Conservation (phyloP, 2,888 invertebrate species). For the Cylindroiulus punctatus region DNA sequence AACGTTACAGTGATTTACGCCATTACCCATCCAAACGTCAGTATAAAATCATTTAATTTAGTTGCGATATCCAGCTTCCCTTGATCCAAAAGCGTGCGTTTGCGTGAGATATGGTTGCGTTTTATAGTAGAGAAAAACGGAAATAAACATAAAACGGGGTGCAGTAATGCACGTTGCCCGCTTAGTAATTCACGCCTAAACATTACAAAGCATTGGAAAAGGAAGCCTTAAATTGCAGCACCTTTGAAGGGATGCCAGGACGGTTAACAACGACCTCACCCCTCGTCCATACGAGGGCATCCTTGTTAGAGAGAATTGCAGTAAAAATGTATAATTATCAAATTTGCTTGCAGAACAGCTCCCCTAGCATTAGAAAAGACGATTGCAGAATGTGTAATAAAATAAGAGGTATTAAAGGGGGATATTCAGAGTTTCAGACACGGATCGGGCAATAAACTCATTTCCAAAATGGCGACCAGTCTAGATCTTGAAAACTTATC, state of each 20-base stretch:
- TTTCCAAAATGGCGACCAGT: background rate
- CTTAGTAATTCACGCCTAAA: constrained; percentile 28
- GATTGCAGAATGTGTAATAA: background rate
- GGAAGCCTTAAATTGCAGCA: background rate
- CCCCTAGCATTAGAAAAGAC: constrained; percentile 1
- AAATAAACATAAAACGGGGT: constrained; percentile 29
- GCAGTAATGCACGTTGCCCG: background rate
- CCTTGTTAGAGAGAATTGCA: background rate
- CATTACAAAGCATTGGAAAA: background rate
- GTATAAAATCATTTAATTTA: constrained; percentile 15
- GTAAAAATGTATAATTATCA: constrained; percentile 44
- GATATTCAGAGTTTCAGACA: background rate
- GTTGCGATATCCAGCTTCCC: background rate
- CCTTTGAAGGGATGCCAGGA: background rate
- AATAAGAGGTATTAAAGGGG: constrained; percentile 11
- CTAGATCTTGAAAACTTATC: background rate
- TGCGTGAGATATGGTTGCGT: background rate
- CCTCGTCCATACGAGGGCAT: constrained; percentile 1
- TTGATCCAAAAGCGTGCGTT: background rate
- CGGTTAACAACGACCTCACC: background rate
- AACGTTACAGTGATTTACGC: background rate
- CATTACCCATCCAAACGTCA: background rate
- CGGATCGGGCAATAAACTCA: background rate
- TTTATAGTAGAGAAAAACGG: constrained; percentile 3
- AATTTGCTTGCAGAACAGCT: constrained; percentile 30